These are phyloP conservation scores for Drosophila lowei DNA, from an alignment of 1,140 invertebrate species.

Conservation along the genomic window DNA sequence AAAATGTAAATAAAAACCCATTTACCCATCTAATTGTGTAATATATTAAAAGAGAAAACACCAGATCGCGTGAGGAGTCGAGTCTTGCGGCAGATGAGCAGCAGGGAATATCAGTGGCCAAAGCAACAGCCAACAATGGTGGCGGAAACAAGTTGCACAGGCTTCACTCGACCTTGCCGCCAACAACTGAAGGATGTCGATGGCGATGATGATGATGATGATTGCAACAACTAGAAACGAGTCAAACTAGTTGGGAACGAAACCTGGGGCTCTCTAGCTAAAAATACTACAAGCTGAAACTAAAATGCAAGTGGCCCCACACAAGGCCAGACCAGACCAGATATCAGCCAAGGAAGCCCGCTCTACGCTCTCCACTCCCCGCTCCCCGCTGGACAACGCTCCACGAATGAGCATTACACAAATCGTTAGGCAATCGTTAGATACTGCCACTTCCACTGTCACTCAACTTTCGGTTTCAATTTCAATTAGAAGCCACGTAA, in stretches of 20 bases:
- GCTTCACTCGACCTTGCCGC: constrained; percentile 61
- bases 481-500: constrained; percentile 46
- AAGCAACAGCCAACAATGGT: constrained; percentile 8
- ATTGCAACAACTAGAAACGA: constrained; percentile 43
- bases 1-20: constrained; percentile 70
- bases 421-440: constrained; percentile 26
- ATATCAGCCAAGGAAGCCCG: constrained; percentile 36
- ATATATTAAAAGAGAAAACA: constrained; percentile 70
- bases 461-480: constrained; percentile 61
- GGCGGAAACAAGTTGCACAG: constrained; percentile 40
- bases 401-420: constrained; percentile 42
- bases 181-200: constrained; percentile 53
- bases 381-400: constrained; percentile 10
- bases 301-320: constrained; percentile 22
- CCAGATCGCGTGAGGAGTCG: constrained; percentile 30
- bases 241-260: constrained; percentile 59
- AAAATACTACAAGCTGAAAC: constrained; percentile 59
- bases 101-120: constrained; percentile 3
- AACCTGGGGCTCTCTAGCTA: constrained; percentile 28
- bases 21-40: constrained; percentile 67
- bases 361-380: not conserved
- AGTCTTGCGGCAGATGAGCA: constrained; percentile 46
- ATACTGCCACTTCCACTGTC: not conserved
- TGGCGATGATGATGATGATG: not conserved
- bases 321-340: no score